Base-by-base conservation (phyloP, 2,888 invertebrate species). In the Xylocampa areola region DNA sequence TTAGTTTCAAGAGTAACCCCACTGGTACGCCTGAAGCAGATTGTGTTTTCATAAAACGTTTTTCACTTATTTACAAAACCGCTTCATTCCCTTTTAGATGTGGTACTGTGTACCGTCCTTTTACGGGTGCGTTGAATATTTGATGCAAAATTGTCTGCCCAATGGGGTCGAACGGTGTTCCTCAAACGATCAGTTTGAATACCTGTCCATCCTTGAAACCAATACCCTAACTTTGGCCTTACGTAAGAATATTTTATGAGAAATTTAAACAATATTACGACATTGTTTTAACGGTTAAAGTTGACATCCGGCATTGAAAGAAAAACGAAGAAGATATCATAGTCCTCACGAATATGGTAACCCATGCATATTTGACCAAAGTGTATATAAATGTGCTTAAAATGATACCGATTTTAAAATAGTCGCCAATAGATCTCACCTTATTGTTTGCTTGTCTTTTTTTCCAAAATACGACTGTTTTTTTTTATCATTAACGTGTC, bases 111-210 rank as follows among this genome's bases (percentile, higher is more conserved):
- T 59, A n/a, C 50, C 36, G 64, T 54, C 68, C 60, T 74, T 70
- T 70, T 55, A 60, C 68, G 62, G 58, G 70, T 69, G 61, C 60
- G 54, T 54, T 79, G 69, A 79, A 80, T 80, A 77, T 80, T 76
- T 77, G 59, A 80, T 76, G 62, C 54, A 50, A 61, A 68, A 71
- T 75, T 68, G 57, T 69, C 41, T 65, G 44, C 35, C 61, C 64
- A 59, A 67, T 76, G 53, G 63, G 51, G 61, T 58, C 25, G 37
- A 43, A 60, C 30, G 37, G 21, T 59, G 41, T 61, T 49, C 17
- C 27, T 49, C 16, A 29, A 35, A 61, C 30, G 50, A 47, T 35
- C 25, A 49, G 35, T 30, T 33, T 47, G 7, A 47, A 37, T 60
- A 55, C 47, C 33, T 52, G 59, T 44, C 43, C 48, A 51, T 35